Base-by-base conservation (phyloP, 2,888 invertebrate genomes). In the Torymus auratus region DNA sequence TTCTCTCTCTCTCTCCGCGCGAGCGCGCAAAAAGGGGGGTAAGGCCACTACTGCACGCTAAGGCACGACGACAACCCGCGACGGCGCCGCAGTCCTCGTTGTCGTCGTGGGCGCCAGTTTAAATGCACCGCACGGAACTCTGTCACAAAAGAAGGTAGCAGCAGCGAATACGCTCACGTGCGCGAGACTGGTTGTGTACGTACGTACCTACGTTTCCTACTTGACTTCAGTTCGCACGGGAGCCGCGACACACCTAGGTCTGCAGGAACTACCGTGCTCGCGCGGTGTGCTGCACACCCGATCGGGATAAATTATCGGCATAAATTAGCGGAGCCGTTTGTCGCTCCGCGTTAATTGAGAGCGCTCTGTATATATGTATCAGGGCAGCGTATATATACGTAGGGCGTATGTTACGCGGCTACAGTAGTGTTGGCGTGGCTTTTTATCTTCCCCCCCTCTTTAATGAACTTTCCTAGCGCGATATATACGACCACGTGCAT, bases 301-400 rank as follows among this genome's bases (percentile, higher is more conserved):
- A 67, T 58, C 58, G 65, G 53, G 50, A 70, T 65, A 70, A 70
- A 75, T 70, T 80, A 64, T 75, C 75, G 69, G 65, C 65, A 80
- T 75, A 65, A 80, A 75, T 70, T 65, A 75, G 70, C 69, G 23
- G 53, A 41, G 65, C 56, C 70, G 69, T 52, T 75, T 71, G 78
- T 77, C 75, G 68, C 52, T 2, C 3, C 53, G 70, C 60, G 58
- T 58, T 78, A 72, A 78, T 78, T 78, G 72, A 60, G 61, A 67
- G 53, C 69, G 50, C 15, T 10, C 15, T 11, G 41, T 41, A 41
- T 28, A 28, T 41, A 41, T n/a, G n/a, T 41, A 41, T 41, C 41
- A 7, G 41, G 7, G 7, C 7, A 41, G 5, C 5, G 5, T 1
- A 7, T 7, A 7, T 41, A 41, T 10, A 28, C 4, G 41, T 41